These are phyloP conservation scores for Alca torda DNA, from an alignment of 2,797 vertebrate species.

Conservation along the genomic window DNA sequence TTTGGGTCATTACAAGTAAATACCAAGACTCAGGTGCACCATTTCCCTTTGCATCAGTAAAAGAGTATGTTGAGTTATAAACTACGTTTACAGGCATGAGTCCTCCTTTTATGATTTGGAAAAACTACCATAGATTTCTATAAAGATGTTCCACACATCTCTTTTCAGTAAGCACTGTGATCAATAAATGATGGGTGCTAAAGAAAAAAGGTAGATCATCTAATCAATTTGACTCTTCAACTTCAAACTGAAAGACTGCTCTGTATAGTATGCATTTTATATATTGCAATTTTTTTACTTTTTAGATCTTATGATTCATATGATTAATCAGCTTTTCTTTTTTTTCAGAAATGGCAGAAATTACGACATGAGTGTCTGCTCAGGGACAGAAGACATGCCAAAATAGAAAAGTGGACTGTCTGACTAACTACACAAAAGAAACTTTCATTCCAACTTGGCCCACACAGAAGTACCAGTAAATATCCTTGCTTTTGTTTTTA, in stretches of 20 bases:
- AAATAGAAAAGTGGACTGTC: conserved; percentile 24
- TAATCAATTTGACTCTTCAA: not conserved
- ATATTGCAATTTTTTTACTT: conserved; percentile 11
- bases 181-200: not conserved
- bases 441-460: conserved; percentile 7
- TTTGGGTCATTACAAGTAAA: not conserved
- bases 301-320: conserved; percentile 46
- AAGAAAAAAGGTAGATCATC: not conserved
- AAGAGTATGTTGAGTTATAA: not conserved
- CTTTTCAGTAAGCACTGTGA: not conserved
- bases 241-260: not conserved
- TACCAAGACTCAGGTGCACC: not conserved
- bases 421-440: not conserved
- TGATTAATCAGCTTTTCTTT: conserved; percentile 18
- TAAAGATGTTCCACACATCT: not conserved
- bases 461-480: not conserved
- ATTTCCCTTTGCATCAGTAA: not conserved
- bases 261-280: not conserved
- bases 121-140: not conserved
- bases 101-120: not conserved
- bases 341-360: conserved; percentile 60
- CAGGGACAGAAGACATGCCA: conserved; percentile 26
- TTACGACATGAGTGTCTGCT: conserved; percentile 12
- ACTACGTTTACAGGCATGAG: not conserved
- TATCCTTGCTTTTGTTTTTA: not conserved